Conservation (phyloP, 2,797 vertebrate species). For the Gymnodraco acuticeps region DNA sequence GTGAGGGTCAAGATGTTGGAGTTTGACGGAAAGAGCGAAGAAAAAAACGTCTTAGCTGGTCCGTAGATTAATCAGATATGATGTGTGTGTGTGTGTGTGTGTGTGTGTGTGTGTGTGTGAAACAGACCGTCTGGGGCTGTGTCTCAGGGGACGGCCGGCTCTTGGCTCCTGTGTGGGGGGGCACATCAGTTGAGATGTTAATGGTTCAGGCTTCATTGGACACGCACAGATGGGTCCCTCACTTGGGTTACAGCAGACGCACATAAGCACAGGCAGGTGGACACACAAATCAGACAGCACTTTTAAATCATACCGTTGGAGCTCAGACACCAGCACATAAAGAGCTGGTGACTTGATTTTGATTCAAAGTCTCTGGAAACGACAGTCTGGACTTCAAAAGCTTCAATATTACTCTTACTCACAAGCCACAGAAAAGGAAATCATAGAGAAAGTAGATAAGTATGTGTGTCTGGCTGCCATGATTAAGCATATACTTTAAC, state of each 20-base stretch:
- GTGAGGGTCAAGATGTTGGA: slow-evolving; percentile 20
- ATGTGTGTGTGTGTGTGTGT: background rate
- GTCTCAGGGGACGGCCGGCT: slow-evolving; percentile 54
- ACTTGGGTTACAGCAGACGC: slow-evolving; percentile 31
- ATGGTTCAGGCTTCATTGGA: slow-evolving; percentile 70
- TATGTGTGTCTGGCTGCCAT: background rate
- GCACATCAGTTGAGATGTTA: slow-evolving; percentile 70
- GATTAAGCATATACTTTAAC: slow-evolving; percentile 2
- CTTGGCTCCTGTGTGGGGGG: slow-evolving; percentile 47
- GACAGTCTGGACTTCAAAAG: background rate
- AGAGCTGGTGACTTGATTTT: background rate
- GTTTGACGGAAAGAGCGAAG: slow-evolving; percentile 16
- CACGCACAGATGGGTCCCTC: slow-evolving; percentile 71
- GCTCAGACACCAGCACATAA: background rate
- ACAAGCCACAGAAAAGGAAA: background rate
- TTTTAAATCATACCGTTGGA: slow-evolving; percentile 7
- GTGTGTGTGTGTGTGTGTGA: background rate
- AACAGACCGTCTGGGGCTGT: slow-evolving; percentile 27
- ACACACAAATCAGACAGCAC: slow-evolving; percentile 29
- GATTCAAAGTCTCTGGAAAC: background rate
- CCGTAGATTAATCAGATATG: slow-evolving; percentile 44
- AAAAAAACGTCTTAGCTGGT: slow-evolving; percentile 32
- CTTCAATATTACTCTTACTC: background rate
- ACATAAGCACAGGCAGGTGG: slow-evolving; percentile 37
- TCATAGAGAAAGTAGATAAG: background rate